A percentile compares a stretch with the other conserved stretches of the same genome.
These are phyloP conservation scores for Tolmerus cingulatus DNA, from an alignment of 2,888 invertebrate genomes.

Conservation along the genomic window DNA sequence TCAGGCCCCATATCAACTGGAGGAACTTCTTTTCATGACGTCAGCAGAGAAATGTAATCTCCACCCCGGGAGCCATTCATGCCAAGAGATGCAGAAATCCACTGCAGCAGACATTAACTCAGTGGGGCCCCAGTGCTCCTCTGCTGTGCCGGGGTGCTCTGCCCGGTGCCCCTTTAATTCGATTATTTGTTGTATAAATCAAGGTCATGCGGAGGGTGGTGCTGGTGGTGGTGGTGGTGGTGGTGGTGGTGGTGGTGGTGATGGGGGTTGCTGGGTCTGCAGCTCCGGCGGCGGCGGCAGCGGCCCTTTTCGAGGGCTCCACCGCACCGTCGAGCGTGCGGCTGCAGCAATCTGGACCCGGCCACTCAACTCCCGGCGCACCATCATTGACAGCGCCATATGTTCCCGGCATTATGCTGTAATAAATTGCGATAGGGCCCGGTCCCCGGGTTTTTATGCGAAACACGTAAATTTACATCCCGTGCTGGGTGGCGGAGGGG, in stretches of 20 bases:
- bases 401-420: slow-evolving; percentile 26
- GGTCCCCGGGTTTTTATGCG: slow-evolving; percentile 20
- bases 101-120: slow-evolving; percentile 43
- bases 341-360: background rate
- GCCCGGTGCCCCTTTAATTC: slow-evolving; percentile 30
- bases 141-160: background rate
- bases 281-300: background rate
- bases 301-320: background rate
- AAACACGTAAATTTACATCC: slow-evolving; percentile 36
- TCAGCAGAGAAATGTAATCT: slow-evolving; percentile 41
- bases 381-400: background rate
- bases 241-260: background rate
- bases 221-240: background rate
- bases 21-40: slow-evolving; percentile 39
- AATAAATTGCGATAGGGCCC: slow-evolving; percentile 22
- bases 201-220: slow-evolving; percentile 19
- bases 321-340: background rate
- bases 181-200: slow-evolving; percentile 44
- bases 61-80: slow-evolving; percentile 28
- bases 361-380: background rate
- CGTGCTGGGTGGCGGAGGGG: background rate
- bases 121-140: slow-evolving; percentile 17
- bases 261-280: background rate
- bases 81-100: slow-evolving; percentile 43
- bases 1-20: slow-evolving; percentile 23